Evolutionary conservation across 2,888 invertebrate genomes (phyloP), one percentile per base, ranked within the genome.

Genomic region (Eurytoma californica): DNA sequence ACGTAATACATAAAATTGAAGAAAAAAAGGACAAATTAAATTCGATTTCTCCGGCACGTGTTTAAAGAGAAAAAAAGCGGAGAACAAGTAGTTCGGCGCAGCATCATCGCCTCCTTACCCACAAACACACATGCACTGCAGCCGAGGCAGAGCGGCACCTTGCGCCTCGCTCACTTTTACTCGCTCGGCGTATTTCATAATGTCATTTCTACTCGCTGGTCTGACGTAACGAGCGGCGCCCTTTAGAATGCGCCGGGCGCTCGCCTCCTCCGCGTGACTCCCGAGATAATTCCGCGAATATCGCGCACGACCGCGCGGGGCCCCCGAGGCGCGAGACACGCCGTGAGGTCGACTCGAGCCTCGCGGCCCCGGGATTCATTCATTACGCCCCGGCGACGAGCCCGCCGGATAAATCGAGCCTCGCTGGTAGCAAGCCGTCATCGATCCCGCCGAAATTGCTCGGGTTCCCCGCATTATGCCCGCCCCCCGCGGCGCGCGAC

Each of bases 201-300:
- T 87, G 85, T 86, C 86, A 86, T 86, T 88, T 77, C 69, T 86
- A 80, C 84, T 60, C 20, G 63, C 30, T 24, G 24, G 79, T 83
- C 85, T 88, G 88, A 88, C 82, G 88, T 86, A 88, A 88, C 83
- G 77, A 80, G 69, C 74, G 75, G 84, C 86, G 86, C 86, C 86
- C 86, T 86, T 86, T 86, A 83, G 72, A 39, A 39, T 39, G 39
- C 39, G 39, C 39, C 85, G 83, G 83, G 83, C 83, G 83, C 82
- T 77, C 82, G 80, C 65, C 75, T 79, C 79, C 80, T 16, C 47
- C 51, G 60, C 63, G 68, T 68, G 78, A 77, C 77, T 77, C 66
- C 65, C 77, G 72, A 77, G 77, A 72, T 77, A 77, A 77, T 77
- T 77, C 63, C 77, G n/a, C 72, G 28, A 65, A 14, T 60, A 47